phyloP scores from a whole-genome alignment of 2,113 vertebrate genomes.

The Chrysemys picta region DNA sequence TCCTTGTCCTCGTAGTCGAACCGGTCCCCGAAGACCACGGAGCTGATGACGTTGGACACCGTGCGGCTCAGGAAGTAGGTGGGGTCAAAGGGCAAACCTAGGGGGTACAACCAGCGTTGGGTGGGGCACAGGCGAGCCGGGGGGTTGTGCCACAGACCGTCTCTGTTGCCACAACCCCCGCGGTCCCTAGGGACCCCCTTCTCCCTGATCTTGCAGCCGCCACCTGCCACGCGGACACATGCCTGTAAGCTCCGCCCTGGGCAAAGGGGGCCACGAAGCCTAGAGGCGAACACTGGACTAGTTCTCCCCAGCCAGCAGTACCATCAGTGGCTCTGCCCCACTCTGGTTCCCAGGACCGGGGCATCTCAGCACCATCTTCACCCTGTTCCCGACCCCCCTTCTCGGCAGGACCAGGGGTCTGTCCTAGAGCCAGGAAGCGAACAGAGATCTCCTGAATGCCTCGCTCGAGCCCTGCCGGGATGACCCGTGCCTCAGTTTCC shows the following conservation, averaged over 20 bases:
- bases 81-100: conserved; percentile 46
- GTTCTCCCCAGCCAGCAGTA: too few relatives aligned
- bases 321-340: too few relatives aligned
- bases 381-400: not conserved
- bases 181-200: too few relatives aligned
- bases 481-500: not conserved
- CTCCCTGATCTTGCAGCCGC: not conserved
- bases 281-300: too few relatives aligned
- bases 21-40: conserved; percentile 68
- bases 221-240: too few relatives aligned
- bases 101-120: too few relatives aligned
- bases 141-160: too few relatives aligned
- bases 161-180: too few relatives aligned
- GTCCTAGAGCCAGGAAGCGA: not conserved
- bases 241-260: too few relatives aligned
- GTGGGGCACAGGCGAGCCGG: not conserved
- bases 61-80: conserved; percentile 48
- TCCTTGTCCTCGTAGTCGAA: conserved; percentile 67
- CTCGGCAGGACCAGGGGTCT: not conserved
- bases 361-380: not conserved
- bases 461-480: not conserved
- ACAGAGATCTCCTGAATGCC: not conserved
- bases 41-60: conserved; percentile 66
- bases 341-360: not conserved
- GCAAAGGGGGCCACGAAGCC: not conserved